Conservation (phyloP, 2,888 invertebrate genomes). For the Leptarthrus brevirostris region DNA sequence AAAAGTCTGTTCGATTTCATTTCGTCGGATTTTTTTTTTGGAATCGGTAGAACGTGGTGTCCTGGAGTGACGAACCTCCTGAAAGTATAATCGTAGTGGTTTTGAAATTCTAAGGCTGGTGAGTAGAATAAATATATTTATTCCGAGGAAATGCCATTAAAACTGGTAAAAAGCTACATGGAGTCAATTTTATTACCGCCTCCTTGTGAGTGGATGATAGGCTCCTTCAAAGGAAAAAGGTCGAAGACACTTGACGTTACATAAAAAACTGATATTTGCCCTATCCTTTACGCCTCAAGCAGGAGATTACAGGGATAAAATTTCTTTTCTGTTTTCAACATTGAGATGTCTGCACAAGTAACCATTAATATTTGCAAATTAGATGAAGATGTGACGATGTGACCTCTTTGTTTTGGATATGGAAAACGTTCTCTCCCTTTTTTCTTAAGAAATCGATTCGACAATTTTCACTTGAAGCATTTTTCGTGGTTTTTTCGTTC, state of each 20-base stretch:
- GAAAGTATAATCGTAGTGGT: neutral
- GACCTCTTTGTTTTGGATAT: neutral
- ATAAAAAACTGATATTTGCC: constrained; percentile 18
- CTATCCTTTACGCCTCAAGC: neutral
- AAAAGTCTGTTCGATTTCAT: constrained; percentile 15
- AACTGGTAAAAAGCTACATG: neutral
- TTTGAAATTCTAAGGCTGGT: neutral
- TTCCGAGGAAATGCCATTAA: constrained; percentile 9
- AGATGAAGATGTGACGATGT: neutral
- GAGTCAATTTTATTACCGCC: constrained; percentile 5
- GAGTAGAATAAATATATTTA: constrained; percentile 20
- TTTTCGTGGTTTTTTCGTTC: neutral
- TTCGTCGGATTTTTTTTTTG: neutral
- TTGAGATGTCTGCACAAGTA: neutral
- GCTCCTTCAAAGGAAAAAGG: constrained; percentile 8
- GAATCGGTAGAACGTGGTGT: neutral
- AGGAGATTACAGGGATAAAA: neutral
- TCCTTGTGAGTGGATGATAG: neutral
- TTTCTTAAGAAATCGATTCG: constrained; percentile 37
- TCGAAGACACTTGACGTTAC: constrained; percentile 43
- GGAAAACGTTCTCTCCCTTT: neutral
- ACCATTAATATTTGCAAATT: neutral
- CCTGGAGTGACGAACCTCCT: neutral
- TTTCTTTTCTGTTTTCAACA: neutral
- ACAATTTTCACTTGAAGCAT: constrained; percentile 21